Percentiles rank a stretch among this genome's conserved stretches.
These are phyloP conservation scores for Trissonchulus sp. DNA, from an alignment of 2,888 invertebrate genomes.

Conservation along the genomic window DNA sequence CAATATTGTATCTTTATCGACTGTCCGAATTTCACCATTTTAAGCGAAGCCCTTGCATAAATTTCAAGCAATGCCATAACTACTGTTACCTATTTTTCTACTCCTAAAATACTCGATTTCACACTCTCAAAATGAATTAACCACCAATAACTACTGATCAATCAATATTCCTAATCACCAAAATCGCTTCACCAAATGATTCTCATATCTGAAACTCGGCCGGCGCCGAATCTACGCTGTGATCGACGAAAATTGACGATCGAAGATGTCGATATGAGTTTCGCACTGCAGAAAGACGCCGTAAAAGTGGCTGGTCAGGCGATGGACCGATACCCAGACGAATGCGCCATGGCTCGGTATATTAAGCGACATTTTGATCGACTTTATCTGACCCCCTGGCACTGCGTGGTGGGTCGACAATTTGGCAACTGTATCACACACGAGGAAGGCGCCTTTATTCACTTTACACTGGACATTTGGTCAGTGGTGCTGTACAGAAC, in stretches of 20 bases:
- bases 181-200: too few species aligned
- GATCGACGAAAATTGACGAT: neutral
- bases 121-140: too few species aligned
- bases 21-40: too few species aligned
- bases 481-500: neutral
- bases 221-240: neutral
- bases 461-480: neutral
- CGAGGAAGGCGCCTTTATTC: constrained; percentile 4
- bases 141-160: too few species aligned
- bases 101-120: too few species aligned
- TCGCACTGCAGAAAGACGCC: neutral
- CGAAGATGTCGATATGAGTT: neutral
- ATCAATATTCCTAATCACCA: too few species aligned
- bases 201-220: neutral
- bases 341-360: neutral
- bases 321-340: neutral
- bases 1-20: too few species aligned
- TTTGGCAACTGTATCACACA: neutral
- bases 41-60: too few species aligned
- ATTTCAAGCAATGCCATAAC: too few species aligned
- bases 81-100: too few species aligned
- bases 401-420: neutral
- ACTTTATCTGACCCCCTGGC: neutral
- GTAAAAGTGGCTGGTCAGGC: neutral
- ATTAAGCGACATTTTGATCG: neutral